Evolutionary conservation across 1,140 invertebrate species (phyloP), one percentile per base, ranked within the genome.

Genomic region (Drosophila insularis): DNA sequence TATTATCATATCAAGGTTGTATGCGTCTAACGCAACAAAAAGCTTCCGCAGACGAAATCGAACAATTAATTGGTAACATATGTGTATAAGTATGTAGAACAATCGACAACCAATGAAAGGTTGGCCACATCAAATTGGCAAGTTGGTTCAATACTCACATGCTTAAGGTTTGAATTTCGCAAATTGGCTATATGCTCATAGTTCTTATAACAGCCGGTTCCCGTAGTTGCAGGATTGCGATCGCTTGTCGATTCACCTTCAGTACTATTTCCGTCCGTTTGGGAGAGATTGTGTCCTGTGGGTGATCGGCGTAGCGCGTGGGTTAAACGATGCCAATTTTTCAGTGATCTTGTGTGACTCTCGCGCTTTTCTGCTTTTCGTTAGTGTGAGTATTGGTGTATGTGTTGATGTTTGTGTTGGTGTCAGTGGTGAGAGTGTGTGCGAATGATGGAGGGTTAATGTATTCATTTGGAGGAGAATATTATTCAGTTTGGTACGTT

Each of bases 211-310:
- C 97, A 97, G 59, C 96, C 97, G 17, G 95, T 93, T 10, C 95
- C 96, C 10, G 95, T 96, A 81, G 95, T 94, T 4, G 95, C 94
- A 56, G 95, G 95, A 72, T 95, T 94, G 56, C 94, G 92, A 64
- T 92, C 93, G 74, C 95, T 94, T 32, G 94, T 93, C 53, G 94
- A 95, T 77, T 97, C 97, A 60, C 96, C 97, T 82, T 96, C 96
- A 62, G 96, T 94, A 91, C 96, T 97, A 93, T 96, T 97, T 68
- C 95, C 96, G 63, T 98, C 97, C 76, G 94, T 95, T 92, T 97
- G 96, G 81, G 96, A 97, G 94, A 97, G 94, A 94, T 97, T 97
- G 94, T 97, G 96, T 94, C 97, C 97, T 97, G 94, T 92, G 93
- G 93, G 90, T 78, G 89, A 92, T 81, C 91, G 87, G 78, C 91